Evolutionary conservation across 2,113 vertebrate genomes (phyloP).

Genomic region (Boulengerochromis microlepis): DNA sequence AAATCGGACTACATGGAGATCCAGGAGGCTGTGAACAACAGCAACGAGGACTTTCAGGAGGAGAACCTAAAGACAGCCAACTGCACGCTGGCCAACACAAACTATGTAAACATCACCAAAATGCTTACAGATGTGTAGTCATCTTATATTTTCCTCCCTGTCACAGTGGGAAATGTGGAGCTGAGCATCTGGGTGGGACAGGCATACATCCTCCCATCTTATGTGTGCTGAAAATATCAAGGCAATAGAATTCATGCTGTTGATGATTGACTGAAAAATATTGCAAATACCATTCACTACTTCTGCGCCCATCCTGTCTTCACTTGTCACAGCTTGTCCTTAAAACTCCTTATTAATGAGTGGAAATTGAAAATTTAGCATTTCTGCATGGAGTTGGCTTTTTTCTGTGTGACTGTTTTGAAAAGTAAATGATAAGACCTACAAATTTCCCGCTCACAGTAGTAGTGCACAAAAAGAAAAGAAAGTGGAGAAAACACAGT

Average conservation of each 20-base stretch:
- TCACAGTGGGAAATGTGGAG: constrained; percentile 9
- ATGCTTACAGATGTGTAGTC: constrained; percentile 97
- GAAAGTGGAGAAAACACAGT: neutral
- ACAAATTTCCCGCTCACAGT: constrained; percentile 25
- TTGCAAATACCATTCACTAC: constrained; percentile 20
- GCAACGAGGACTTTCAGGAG: constrained; percentile 92
- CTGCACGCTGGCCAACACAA: constrained; percentile 97
- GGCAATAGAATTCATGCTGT: constrained; percentile 53
- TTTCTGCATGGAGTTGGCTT: constrained; percentile 68
- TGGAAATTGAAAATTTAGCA: constrained; percentile 23
- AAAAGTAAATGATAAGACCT: neutral
- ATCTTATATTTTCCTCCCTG: neutral
- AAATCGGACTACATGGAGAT: constrained; percentile 99
- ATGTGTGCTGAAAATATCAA: constrained; percentile 46
- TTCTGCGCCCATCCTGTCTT: constrained; percentile 17
- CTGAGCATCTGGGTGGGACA: constrained; percentile 21
- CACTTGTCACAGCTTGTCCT: constrained; percentile 20
- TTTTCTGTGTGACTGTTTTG: constrained; percentile 46
- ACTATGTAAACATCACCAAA: constrained; percentile 99
- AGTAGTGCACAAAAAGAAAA: constrained; percentile 40
- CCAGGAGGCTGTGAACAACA: constrained; percentile 94
- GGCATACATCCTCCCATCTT: constrained; percentile 14
- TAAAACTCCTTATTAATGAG: constrained; percentile 26
- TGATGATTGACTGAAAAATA: neutral
- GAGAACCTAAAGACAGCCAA: constrained; percentile 97